Percentiles rank a stretch among this genome's conserved stretches.
These are phyloP conservation scores for Microplitis demolitor DNA, from an alignment of 1,140 invertebrate species.

Conservation along the genomic window DNA sequence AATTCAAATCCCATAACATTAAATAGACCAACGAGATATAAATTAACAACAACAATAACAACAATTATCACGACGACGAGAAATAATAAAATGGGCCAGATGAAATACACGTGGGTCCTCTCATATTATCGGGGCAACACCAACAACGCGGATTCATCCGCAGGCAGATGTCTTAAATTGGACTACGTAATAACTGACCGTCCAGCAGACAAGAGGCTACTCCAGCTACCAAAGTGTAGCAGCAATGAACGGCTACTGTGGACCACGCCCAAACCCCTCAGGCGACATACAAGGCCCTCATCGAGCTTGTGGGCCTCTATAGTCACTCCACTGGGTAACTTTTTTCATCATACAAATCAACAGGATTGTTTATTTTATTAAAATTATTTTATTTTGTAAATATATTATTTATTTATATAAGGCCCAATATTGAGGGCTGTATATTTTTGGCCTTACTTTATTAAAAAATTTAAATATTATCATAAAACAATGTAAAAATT, in stretches of 20 bases:
- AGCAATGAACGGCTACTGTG: slow-evolving; percentile 41
- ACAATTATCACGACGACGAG: too few relatives aligned
- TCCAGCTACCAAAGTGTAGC: slow-evolving; percentile 28
- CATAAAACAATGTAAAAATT: too few relatives aligned
- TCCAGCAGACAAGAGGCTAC: background rate
- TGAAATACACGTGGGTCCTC: background rate
- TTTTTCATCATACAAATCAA: background rate
- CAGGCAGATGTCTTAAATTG: slow-evolving; percentile 44
- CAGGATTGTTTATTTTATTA: background rate
- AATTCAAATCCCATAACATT: background rate
- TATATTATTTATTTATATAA: background rate
- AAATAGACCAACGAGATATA: too few relatives aligned
- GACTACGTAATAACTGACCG: slow-evolving; percentile 46
- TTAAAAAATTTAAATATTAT: too few relatives aligned
- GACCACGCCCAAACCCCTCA: slow-evolving; percentile 50
- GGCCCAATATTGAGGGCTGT: background rate
- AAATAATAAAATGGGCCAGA: background rate
- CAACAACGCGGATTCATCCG: slow-evolving; percentile 5
- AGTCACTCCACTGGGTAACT: background rate
- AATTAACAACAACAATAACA: too few relatives aligned
- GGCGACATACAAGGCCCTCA: slow-evolving; percentile 39
- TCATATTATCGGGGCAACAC: background rate
- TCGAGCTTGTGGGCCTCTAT: background rate
- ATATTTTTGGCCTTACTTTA: too few relatives aligned
- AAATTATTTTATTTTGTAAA: background rate